Conservation (phyloP, 2,797 vertebrate species). For the Enteromius trimaculatus region DNA sequence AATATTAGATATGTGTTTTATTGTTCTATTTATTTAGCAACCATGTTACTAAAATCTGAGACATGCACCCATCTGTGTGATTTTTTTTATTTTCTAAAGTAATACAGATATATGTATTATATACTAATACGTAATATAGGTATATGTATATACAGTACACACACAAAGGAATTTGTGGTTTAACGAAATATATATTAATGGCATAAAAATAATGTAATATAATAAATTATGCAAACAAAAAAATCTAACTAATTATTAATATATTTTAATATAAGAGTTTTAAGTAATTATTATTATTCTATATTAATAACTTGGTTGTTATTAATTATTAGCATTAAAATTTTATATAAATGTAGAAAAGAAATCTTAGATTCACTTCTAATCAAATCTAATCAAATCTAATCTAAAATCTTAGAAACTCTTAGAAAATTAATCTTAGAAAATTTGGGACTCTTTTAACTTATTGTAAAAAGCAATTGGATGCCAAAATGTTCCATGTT, state of each 20-base stretch:
- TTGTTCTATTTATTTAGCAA: background rate
- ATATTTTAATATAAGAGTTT: no score
- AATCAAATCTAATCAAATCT: no score
- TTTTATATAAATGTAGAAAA: no score
- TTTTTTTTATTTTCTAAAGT: background rate
- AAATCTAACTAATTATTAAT: no score
- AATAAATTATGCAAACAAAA: no score
- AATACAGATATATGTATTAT: no score
- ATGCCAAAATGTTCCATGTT: background rate
- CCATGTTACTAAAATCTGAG: background rate
- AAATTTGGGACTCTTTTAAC: background rate
- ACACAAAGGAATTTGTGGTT: background rate
- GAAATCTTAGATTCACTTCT: background rate
- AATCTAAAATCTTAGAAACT: background rate
- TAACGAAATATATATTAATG: background rate
- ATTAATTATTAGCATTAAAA: no score
- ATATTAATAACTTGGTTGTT: no score
- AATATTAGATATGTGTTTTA: background rate
- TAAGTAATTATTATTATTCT: no score
- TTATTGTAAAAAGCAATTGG: background rate
- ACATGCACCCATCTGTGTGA: background rate
- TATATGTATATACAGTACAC: background rate
- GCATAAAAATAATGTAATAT: background rate
- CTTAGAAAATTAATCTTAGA: no score
- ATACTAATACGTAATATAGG: no score